Evolutionary conservation across 23 tunicate species (phyloP), one percentile per base, ranked within the genome.

Genomic region (Styela clava): DNA sequence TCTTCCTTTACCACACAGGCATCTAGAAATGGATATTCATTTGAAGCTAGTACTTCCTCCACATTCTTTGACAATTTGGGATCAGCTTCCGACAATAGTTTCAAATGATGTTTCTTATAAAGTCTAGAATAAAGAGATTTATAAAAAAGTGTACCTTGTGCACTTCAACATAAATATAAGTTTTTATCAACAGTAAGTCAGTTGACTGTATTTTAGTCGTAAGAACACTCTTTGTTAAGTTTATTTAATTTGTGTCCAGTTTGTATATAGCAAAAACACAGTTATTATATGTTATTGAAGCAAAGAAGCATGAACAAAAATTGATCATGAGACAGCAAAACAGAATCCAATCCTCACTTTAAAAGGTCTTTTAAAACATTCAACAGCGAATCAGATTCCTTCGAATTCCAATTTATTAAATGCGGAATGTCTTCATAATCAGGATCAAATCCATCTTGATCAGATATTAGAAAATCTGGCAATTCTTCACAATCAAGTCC

Each of bases 341-440:
- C n/a, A n/a, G n/a, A n/a, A n/a, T n/a, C 56, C 56, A 44, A 44
- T 29, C 22, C 74, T 29, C 30, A 91, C 91, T 69, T 77, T 21
- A 91, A 77, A 37, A 83, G 51, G 2, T 91, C 87, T 67, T 83
- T 85, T 2, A 86, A 78, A 56, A 83, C 85, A 21, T 63, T 24
- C 33, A 86, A 34, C 74, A 91, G 33, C 33, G 88, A 71, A 26
- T 23, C 62, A 12, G 70, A 52, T 79, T 86, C 62, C 1, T 52
- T 30, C 16, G 29, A 63, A 52, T 91, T 83, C 97, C 97, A 91
- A 16, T 91, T 74, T 0, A 74, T 3, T 22, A 91, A 63, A 77
- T 88, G 84, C 79, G 80, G 64, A 34, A 91, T 86, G 44, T 91
- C 91, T 34, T 86, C 97, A 79, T 82, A 91, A 64, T 91, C 97